Percentiles rank a stretch among this genome's conserved stretches.
These are phyloP conservation scores for Phocides pigmalion DNA, from an alignment of 1,140 invertebrate genomes.

Conservation along the genomic window DNA sequence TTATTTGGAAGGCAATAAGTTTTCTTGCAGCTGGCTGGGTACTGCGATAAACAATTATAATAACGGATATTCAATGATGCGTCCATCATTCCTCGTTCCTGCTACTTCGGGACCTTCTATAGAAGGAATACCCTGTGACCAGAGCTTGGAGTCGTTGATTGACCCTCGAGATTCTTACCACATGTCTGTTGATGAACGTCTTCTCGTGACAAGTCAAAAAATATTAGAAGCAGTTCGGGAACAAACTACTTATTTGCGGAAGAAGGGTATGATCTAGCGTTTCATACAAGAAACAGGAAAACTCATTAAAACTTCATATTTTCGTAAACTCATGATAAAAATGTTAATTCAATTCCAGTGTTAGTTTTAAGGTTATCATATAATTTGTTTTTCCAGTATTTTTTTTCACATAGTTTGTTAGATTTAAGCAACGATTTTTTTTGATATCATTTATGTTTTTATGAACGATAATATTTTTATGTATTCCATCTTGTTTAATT, in stretches of 20 bases:
- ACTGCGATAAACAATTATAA: slow-evolving; percentile 57
- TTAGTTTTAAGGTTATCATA: too few species aligned
- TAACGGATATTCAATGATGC: slow-evolving; percentile 66
- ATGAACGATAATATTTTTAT: slow-evolving; percentile 3
- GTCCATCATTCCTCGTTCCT: slow-evolving; percentile 46
- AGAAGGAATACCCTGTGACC: slow-evolving; percentile 61
- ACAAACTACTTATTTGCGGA: slow-evolving; percentile 57
- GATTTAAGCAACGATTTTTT: too few species aligned
- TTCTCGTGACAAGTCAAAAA: slow-evolving; percentile 60
- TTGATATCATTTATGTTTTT: not conserved
- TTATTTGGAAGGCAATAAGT: slow-evolving; percentile 64
- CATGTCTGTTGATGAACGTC: slow-evolving; percentile 55
- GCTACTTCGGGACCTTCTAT: slow-evolving; percentile 47
- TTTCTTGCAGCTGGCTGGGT: slow-evolving; percentile 65
- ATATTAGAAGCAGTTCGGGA: slow-evolving; percentile 66
- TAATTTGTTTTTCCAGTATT: too few species aligned
- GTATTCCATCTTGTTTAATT: not conserved
- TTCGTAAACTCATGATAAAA: too few species aligned
- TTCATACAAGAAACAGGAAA: slow-evolving; percentile 39
- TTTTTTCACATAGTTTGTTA: too few species aligned
- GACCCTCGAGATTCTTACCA: slow-evolving; percentile 3
- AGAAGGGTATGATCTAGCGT: slow-evolving; percentile 39
- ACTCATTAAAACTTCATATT: not conserved
- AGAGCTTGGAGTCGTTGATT: slow-evolving; percentile 28
- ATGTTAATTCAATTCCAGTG: too few species aligned